Base-by-base conservation (phyloP, 2,797 vertebrate genomes). In the Carapus acus region DNA sequence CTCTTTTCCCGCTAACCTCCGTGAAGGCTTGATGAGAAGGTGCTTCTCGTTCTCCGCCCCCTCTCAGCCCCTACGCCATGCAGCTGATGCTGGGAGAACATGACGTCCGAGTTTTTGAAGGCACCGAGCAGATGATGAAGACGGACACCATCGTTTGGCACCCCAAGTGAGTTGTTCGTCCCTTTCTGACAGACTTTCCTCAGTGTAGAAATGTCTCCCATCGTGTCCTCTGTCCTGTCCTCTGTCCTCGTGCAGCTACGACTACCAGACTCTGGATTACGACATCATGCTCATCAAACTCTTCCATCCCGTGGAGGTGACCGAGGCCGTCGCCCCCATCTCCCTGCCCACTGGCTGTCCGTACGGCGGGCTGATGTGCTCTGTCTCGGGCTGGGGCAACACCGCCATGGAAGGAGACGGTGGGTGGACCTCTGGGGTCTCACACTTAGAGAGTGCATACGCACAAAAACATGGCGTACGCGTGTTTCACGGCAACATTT, bases 281-380 rank as follows among this genome's bases (percentile, higher is more conserved):
- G 83, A 88, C 65, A 84, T 89, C 39, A 89, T 87, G 84, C 54
- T 88, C 67, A 78, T 87, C 67, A 85, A 89, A 69, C 76, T 89
- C 42, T 87, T 43, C 68, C 78, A 84, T 31, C 79, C 85, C 0
- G 82, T 80, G 49, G 72, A 65, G 65, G 50, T 85, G 58, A 85
- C 76, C 0, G 8, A 54, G 2, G 45, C 69, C 0, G 85, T 88
- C 4, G 60, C 58, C 37, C 83, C 76, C 14, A 69, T 87, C 40
- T 1, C 76, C 1, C 46, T 88, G 65, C 79, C 85, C 23, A 43
- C 43, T 0, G 48, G 51, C 20, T 87, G 84, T 49, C 77, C 81
- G 1, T 1, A 8, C 0, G 77, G 19, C 0, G 83, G 84, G 9
- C 7, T 73, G 1, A 11, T 17, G 22, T 88, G 86, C 55, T 67